Base-by-base conservation (phyloP, 37 sponge, comb jelly and placozoan genomes). In the Crambe crambe region DNA sequence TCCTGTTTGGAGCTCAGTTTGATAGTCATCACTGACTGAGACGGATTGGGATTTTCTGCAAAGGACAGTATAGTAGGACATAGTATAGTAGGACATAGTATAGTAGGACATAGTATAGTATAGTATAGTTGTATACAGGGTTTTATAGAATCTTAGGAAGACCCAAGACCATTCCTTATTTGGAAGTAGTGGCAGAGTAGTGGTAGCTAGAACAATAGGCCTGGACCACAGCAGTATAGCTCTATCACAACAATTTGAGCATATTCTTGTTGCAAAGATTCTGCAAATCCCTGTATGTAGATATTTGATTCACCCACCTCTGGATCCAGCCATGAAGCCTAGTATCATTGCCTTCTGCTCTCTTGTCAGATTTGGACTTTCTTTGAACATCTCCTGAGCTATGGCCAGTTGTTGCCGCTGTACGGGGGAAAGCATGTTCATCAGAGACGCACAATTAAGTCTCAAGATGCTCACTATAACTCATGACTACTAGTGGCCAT, bases 341-440 rank as follows among this genome's bases (percentile, higher is more conserved):
- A 90, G 76, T 38, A 94, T 94, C 41, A 90, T 83, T 29, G 83
- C 73, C 69, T 90, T 94, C 75, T 94, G 88, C 21, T 87, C 91
- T 38, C 75, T 59, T 23, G 81, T 81, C 39, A 94, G 83, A 26
- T 51, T 30, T 27, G 87, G 91, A 15, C 91, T 84, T 61, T 90
- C 91, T 40, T 86, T 87, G 75, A 94, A 94, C 91, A 94, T 94
- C 85, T 94, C 91, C 54, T 87, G 87, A 21, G 95, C 95, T 10
- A 90, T 70, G 25, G 47, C 66, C 23, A 90, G 68, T 42, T 91
- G 92, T 63, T 91, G 88, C n/a, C 86, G 76, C 91, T 90, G 86
- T 20, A 56, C 41, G 37, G 1, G 25, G 51, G 12, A 15, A 12
- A 47, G 12, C 10, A 47, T 6, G 51, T 47, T n/a, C n/a, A n/a